Evolutionary conservation across 64 coral and sea anemone species (phyloP).

Genomic region (Stylophora pistillata): DNA sequence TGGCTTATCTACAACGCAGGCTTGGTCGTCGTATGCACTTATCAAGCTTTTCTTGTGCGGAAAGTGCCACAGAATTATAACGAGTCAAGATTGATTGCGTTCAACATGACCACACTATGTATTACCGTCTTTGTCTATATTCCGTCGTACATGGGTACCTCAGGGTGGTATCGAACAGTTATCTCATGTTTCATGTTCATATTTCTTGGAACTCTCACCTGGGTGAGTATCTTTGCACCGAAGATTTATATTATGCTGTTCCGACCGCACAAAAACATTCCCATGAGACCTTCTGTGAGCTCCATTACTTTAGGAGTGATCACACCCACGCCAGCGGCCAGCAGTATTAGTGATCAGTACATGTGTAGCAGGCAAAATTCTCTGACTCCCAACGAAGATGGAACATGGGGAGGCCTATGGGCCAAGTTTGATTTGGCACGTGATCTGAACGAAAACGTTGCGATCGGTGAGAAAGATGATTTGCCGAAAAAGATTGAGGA

Average conservation of each 20-base stretch:
- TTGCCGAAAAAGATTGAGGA: background rate
- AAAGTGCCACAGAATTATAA: slow-evolving; percentile 81
- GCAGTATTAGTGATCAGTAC: background rate
- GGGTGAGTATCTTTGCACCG: slow-evolving; percentile 72
- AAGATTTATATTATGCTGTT: slow-evolving; percentile 77
- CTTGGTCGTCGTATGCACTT: slow-evolving; percentile 64
- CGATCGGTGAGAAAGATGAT: background rate
- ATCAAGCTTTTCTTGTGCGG: slow-evolving; percentile 67
- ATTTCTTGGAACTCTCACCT: slow-evolving; percentile 60
- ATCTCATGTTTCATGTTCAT: slow-evolving; percentile 69
- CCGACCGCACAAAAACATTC: slow-evolving; percentile 72
- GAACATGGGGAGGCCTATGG: slow-evolving; percentile 6
- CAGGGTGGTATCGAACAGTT: slow-evolving; percentile 67
- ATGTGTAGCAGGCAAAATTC: slow-evolving; percentile 40
- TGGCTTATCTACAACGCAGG: slow-evolving; percentile 82
- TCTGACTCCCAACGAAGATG: background rate
- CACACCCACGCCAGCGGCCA: slow-evolving; percentile 11
- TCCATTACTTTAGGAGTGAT: slow-evolving; percentile 65
- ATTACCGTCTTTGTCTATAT: slow-evolving; percentile 75
- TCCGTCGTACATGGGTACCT: slow-evolving; percentile 73
- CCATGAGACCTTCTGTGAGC: slow-evolving; percentile 68
- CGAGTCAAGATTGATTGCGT: slow-evolving; percentile 76
- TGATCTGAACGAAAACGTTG: background rate
- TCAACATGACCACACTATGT: slow-evolving; percentile 74
- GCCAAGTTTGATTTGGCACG: background rate